These are phyloP conservation scores for Pachycephala philippinensis DNA, from an alignment of 2,113 vertebrate genomes.

Conservation along the genomic window DNA sequence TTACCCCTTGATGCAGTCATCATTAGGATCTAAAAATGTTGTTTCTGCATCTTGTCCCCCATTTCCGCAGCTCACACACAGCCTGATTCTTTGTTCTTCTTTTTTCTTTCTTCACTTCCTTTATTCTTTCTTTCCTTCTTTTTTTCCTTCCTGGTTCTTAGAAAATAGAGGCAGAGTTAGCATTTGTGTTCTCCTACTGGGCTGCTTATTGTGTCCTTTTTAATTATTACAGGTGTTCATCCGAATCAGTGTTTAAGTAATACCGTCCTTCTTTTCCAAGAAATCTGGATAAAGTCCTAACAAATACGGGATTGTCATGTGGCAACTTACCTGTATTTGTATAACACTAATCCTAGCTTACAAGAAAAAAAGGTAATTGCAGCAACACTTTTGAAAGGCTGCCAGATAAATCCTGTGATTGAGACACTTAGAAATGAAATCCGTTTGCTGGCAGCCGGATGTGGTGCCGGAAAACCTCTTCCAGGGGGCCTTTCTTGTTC, in stretches of 20 bases:
- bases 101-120: neutral
- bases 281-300: conserved; percentile 61
- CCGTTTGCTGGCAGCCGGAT: conserved; percentile 35
- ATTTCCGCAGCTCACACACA: neutral
- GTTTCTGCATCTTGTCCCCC: neutral
- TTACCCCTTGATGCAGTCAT: neutral
- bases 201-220: neutral
- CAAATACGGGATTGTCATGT: conserved; percentile 55
- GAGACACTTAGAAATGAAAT: conserved; percentile 48
- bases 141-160: neutral
- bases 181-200: neutral
- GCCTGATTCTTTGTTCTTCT: neutral
- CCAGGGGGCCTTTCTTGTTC: neutral
- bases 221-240: neutral
- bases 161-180: neutral
- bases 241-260: conserved; percentile 15
- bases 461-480: neutral
- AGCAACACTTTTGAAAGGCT: conserved; percentile 67
- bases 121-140: neutral
- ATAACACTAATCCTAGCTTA: conserved; percentile 67
- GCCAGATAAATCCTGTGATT: conserved; percentile 58
- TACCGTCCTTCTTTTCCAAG: conserved; percentile 29
- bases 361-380: conserved; percentile 63
- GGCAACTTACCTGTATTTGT: conserved; percentile 65
- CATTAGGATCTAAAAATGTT: neutral